Conservation (phyloP, 2,113 vertebrate species). For the Centrocercus urophasianus region DNA sequence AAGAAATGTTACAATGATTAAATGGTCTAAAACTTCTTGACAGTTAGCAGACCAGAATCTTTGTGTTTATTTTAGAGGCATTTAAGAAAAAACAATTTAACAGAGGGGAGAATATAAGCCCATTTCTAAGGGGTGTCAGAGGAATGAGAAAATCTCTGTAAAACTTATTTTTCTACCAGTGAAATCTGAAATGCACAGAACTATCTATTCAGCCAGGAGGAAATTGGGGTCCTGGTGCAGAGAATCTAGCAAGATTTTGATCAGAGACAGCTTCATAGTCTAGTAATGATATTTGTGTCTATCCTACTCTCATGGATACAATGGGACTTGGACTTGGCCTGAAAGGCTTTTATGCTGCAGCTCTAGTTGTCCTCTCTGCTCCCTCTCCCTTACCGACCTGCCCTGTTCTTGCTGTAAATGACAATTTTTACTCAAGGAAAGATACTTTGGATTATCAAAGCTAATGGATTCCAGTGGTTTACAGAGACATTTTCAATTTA, state of each 20-base stretch:
- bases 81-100: not conserved
- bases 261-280: accelerated
- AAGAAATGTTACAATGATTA: not conserved
- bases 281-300: not conserved
- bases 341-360: not conserved
- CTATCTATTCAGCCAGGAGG: not conserved
- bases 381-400: not conserved
- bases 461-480: not conserved
- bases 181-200: not conserved
- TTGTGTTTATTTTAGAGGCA: accelerated
- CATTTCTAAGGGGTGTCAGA: not conserved
- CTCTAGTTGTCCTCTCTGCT: not conserved
- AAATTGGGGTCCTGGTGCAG: not conserved
- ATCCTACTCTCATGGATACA: not conserved
- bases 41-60: not conserved
- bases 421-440: not conserved
- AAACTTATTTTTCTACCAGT: not conserved
- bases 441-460: not conserved
- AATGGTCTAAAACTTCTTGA: not conserved
- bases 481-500: not conserved
- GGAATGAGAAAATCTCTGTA: not conserved
- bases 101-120: not conserved
- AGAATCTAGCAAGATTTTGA: not conserved
- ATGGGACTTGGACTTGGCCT: not conserved
- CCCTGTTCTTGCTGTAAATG: not conserved